These are phyloP conservation scores for Leptopilina boulardi DNA, from an alignment of 1,140 invertebrate genomes.

Conservation along the genomic window DNA sequence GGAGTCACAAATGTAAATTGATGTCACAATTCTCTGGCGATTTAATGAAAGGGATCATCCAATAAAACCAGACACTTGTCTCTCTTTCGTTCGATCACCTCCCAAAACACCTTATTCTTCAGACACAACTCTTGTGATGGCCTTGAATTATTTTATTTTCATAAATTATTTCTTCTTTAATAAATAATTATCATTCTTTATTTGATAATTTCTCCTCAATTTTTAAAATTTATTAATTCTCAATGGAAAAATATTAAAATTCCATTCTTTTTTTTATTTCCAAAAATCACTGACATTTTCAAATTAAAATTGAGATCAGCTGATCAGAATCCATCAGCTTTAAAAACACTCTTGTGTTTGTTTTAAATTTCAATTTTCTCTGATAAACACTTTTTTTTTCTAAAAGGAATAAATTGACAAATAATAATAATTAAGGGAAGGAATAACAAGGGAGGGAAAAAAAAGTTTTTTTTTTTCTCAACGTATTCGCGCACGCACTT, in stretches of 20 bases:
- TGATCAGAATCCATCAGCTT: conserved; percentile 1
- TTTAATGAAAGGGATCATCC: neutral
- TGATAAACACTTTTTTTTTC: neutral
- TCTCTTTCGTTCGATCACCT: neutral
- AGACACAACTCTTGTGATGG: too few relatives aligned
- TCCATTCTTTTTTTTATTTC: neutral
- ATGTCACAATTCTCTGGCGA: conserved; percentile 21
- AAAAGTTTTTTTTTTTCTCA: neutral
- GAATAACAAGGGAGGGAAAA: conserved; percentile 10
- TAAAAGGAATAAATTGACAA: neutral
- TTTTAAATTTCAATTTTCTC: too few relatives aligned
- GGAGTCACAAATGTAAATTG: conserved; percentile 7
- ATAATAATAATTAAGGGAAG: neutral
- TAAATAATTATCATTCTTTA: too few relatives aligned
- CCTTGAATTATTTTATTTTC: neutral
- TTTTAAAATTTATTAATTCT: neutral
- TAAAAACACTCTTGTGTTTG: neutral
- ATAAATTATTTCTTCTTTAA: neutral
- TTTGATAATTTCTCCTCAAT: neutral
- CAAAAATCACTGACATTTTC: neutral
- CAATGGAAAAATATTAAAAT: neutral
- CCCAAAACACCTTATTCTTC: too few relatives aligned
- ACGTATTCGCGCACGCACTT: conserved; percentile 20
- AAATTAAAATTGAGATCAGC: neutral
- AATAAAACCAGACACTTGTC: neutral